Evolutionary conservation across 2,888 invertebrate genomes (phyloP).

Genomic region (Anorthoa munda): DNA sequence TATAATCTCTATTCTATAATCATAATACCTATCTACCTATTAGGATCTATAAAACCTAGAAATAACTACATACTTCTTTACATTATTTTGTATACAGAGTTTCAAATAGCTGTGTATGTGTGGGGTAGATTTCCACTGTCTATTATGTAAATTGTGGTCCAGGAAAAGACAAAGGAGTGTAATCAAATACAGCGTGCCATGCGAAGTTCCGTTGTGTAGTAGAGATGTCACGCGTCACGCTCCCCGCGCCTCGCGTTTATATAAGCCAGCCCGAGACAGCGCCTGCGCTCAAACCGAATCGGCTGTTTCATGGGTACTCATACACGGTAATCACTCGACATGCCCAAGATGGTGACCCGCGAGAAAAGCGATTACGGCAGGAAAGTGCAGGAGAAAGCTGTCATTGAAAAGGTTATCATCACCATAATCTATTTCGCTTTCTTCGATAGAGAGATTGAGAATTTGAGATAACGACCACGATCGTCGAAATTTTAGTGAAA

Average conservation of each 20-base stretch:
- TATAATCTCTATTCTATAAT: no score
- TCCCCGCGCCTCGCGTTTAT: conserved; percentile 63
- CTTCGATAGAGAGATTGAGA: conserved; percentile 57
- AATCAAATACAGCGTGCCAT: conserved; percentile 53
- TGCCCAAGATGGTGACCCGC: conserved; percentile 78
- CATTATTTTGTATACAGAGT: neutral
- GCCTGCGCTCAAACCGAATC: conserved; percentile 59
- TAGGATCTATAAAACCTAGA: no score
- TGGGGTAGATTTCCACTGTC: conserved; percentile 10
- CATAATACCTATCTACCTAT: no score
- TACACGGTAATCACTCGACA: conserved; percentile 67
- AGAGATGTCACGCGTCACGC: conserved; percentile 60
- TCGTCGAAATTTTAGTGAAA: conserved; percentile 35
- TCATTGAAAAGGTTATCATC: conserved; percentile 79
- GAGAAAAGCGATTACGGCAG: conserved; percentile 77
- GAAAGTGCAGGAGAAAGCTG: conserved; percentile 80
- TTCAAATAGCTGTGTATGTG: neutral
- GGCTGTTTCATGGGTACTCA: conserved; percentile 66
- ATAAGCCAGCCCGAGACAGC: conserved; percentile 58
- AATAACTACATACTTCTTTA: neutral
- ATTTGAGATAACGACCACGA: conserved; percentile 32
- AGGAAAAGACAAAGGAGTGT: conserved; percentile 60
- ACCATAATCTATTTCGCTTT: conserved; percentile 44
- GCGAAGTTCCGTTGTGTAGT: conserved; percentile 51
- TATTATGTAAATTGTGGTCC: conserved; percentile 45